A percentile compares a stretch with the other conserved stretches of the same genome.
Conservation (phyloP, 2,888 invertebrate genomes). For the Pristionchus mayeri region DNA sequence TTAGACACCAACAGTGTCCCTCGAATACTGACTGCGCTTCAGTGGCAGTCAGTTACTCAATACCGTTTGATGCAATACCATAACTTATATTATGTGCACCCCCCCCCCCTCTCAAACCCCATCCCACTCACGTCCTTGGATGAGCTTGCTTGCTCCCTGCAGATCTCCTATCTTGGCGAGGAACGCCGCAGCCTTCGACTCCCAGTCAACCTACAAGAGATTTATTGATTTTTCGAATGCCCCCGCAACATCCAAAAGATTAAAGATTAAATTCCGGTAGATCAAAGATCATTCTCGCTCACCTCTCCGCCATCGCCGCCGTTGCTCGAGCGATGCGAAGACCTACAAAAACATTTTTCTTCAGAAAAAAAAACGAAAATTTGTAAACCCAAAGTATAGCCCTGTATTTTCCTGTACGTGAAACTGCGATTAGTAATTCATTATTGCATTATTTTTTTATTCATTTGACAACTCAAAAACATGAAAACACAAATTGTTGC, state of each 20-base stretch:
- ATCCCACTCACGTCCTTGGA: neutral
- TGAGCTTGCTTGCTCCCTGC: constrained; percentile 39
- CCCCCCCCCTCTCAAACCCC: neutral
- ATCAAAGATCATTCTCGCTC: constrained; percentile 20
- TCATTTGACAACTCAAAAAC: neutral
- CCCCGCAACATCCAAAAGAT: too few relatives aligned
- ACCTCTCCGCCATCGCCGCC: neutral
- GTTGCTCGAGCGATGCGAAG: constrained; percentile 33
- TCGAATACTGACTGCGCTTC: too few relatives aligned
- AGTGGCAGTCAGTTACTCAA: too few relatives aligned
- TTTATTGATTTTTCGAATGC: too few relatives aligned
- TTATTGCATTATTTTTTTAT: neutral
- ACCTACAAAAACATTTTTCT: neutral
- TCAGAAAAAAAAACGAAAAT: too few relatives aligned
- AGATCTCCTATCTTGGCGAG: constrained; percentile 50
- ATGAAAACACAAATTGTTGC: neutral
- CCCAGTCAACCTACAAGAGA: constrained; percentile 24
- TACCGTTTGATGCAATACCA: too few relatives aligned
- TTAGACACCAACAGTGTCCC: too few relatives aligned
- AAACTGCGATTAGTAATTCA: neutral
- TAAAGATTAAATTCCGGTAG: neutral
- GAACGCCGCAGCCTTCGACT: constrained; percentile 45
- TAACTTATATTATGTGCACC: too few relatives aligned
- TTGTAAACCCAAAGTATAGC: too few relatives aligned
- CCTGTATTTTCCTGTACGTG: neutral